Evolutionary conservation across 2,888 invertebrate species (phyloP).

Genomic region (Spodoptera picta): DNA sequence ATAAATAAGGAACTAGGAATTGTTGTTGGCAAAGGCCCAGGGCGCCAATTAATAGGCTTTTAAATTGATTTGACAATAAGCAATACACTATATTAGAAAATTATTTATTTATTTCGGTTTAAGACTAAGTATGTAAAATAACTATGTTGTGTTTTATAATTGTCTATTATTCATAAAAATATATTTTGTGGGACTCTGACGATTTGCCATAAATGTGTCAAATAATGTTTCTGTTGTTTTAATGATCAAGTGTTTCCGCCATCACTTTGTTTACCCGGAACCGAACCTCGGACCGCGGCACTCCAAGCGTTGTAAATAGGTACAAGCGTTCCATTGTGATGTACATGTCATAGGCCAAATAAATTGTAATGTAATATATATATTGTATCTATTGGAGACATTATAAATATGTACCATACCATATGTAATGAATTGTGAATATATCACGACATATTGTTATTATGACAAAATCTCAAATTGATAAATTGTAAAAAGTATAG

Average conservation of each 20-base stretch:
- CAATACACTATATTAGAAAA: constrained; percentile 79
- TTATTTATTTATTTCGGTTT: constrained; percentile 88
- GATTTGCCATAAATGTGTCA: constrained; percentile 87
- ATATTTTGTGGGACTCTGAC: constrained; percentile 78
- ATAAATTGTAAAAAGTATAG: constrained; percentile 79
- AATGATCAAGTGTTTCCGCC: constrained; percentile 71
- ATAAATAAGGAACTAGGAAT: constrained; percentile 76
- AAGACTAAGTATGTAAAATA: constrained; percentile 83
- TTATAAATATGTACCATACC: constrained; percentile 53
- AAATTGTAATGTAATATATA: constrained; percentile 43
- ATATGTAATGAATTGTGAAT: constrained; percentile 55
- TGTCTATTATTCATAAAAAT: constrained; percentile 79
- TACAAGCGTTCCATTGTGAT: constrained; percentile 72
- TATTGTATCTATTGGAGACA: constrained; percentile 49
- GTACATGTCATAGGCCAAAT: constrained; percentile 64
- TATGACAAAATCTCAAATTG: constrained; percentile 61
- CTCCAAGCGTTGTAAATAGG: constrained; percentile 73
- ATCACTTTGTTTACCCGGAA: constrained; percentile 59
- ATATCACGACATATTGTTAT: constrained; percentile 48
- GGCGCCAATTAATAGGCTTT: constrained; percentile 67
- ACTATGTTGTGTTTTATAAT: constrained; percentile 86
- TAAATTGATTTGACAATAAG: constrained; percentile 87
- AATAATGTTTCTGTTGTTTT: constrained; percentile 84
- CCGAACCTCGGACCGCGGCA: constrained; percentile 29
- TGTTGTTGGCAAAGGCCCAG: constrained; percentile 61